Evolutionary conservation across 2,113 vertebrate species (phyloP), one percentile per base, ranked within the genome.

Genomic region (Platichthys stellatus): DNA sequence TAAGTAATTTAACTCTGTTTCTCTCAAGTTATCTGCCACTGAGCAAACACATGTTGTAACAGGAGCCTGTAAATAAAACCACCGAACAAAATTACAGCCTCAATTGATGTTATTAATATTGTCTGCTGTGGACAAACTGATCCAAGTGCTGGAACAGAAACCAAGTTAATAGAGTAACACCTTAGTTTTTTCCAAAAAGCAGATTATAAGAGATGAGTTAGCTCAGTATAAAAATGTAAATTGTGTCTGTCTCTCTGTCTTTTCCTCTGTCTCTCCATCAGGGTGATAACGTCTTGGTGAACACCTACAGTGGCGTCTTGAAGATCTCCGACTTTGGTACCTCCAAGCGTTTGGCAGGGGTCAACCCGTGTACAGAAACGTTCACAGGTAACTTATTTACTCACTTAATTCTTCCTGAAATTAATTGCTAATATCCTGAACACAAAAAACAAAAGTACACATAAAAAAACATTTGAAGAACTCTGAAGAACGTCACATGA

Each of bases 251-350:
- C 18, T 26, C 3, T 63, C 24, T 54, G 10, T 72, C 10, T 66
- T n/a, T 82, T 18, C 81, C 31, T 7, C 5, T 31, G 31, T 31
- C 31, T 31, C 31, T 31, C 59, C 49, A 4, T 31, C 4, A 92
- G 91, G 97, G 97, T 4, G 97, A 98, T 84, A 98, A 98, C 2
- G 95, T 98, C 24, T 72, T 98, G 76, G 96, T 98, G 80, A 98
- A 98, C 88, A 98, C 97, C 0, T 98, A 97, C 91, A 98, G 96
- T 0, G 97, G 97, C 1, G 92, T 98, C 18, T 85, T 98, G 60
- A 98, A 98, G 90, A 98, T 98, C 83, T 98, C 97, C 0, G 97
- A 98, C 88, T 98, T 98, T 0, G 97, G 97, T 3, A 98, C 97
- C 5, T 98, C 96, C 2, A 98, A 98, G 78, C 88, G 97, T 0